Conservation (phyloP, 2,888 invertebrate genomes). For the Himalopsyche japonica region DNA sequence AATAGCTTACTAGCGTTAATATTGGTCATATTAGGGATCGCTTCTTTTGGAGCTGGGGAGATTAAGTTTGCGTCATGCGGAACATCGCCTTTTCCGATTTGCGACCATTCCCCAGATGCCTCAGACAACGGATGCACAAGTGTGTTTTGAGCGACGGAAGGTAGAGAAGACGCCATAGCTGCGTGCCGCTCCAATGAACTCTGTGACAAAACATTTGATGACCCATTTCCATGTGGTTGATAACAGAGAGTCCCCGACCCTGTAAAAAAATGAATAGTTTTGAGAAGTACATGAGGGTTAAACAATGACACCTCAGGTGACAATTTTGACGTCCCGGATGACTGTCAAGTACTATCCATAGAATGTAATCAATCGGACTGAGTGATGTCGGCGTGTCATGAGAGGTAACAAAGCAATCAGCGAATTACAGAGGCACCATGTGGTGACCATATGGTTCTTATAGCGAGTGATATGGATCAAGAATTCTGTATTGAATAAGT, state of each 20-base stretch:
- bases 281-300: too few species aligned
- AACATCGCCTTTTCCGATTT: background rate
- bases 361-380: too few species aligned
- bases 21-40: conserved; percentile 32
- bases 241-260: conserved; percentile 41
- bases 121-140: background rate
- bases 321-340: too few species aligned
- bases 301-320: too few species aligned
- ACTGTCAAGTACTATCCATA: too few species aligned
- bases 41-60: conserved; percentile 16
- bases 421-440: too few species aligned
- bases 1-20: conserved; percentile 35
- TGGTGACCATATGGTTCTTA: too few species aligned
- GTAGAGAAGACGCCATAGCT: conserved; percentile 26
- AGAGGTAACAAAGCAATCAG: too few species aligned
- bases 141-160: background rate
- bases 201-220: conserved; percentile 32
- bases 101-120: background rate
- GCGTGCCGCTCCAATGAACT: conserved; percentile 37
- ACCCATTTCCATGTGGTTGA: conserved; percentile 38
- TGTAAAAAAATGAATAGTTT: conserved; percentile 11
- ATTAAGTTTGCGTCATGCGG: background rate
- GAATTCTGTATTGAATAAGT: too few species aligned
- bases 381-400: too few species aligned
- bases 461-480: too few species aligned